These are phyloP conservation scores for Chionoecetes opilio DNA, from an alignment of 1,140 invertebrate species.

Conservation along the genomic window DNA sequence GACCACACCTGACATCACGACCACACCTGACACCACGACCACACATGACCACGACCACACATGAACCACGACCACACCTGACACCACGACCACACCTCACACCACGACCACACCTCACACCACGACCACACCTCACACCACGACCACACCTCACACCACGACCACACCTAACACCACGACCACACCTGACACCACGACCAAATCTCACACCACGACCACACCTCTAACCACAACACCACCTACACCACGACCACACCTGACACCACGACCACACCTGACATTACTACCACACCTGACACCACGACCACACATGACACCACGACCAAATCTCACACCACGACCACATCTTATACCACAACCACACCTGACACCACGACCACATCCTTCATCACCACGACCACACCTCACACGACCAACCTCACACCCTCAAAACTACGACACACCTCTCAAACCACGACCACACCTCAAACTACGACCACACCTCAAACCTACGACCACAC, in stretches of 20 bases:
- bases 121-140: too few species aligned
- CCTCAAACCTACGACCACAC: too few species aligned
- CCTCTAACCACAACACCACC: background rate
- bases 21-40: background rate
- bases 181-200: background rate
- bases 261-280: background rate
- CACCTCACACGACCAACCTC: background rate
- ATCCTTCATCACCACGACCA: background rate
- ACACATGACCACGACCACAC: background rate
- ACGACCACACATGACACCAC: too few species aligned
- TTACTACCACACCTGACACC: too few species aligned
- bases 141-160: too few species aligned
- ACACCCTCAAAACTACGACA: background rate
- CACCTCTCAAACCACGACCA: background rate
- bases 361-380: background rate
- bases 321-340: too few species aligned
- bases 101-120: too few species aligned
- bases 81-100: background rate
- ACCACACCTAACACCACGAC: too few species aligned
- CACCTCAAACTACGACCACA: background rate
- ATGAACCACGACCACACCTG: background rate
- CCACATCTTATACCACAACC: too few species aligned
- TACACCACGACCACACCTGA: background rate
- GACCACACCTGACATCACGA: background rate
- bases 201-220: background rate